A percentile compares a stretch with the other conserved stretches of the same genome.
These are phyloP conservation scores for Smutsia gigantea DNA, from an alignment of 2,797 vertebrate genomes.

Conservation along the genomic window DNA sequence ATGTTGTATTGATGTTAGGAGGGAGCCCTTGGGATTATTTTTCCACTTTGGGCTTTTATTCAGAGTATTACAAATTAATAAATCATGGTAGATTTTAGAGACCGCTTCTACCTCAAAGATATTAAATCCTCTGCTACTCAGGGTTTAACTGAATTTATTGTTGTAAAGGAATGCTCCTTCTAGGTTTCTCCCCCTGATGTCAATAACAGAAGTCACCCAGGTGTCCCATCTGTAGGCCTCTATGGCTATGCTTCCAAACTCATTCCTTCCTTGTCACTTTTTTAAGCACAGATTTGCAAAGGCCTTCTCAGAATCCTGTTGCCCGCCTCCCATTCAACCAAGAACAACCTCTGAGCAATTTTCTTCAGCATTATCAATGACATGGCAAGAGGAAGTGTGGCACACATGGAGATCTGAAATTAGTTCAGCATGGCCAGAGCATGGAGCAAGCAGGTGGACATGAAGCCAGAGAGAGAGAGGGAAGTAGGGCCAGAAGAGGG, in stretches of 20 bases:
- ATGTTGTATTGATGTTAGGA: too few relatives aligned
- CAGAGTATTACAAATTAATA: background rate
- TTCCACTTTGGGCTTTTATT: background rate
- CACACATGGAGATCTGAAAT: background rate
- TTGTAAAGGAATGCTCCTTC: background rate
- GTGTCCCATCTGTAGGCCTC: background rate
- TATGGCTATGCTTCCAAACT: background rate
- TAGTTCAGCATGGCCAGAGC: fast-evolving
- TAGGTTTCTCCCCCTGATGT: background rate
- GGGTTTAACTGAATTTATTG: background rate
- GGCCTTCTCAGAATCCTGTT: background rate
- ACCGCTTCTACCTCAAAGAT: background rate
- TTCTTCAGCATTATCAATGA: background rate
- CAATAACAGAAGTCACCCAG: background rate
- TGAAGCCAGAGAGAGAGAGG: background rate
- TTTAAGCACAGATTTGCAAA: background rate
- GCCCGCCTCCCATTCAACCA: background rate
- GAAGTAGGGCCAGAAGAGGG: background rate
- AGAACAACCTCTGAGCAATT: background rate
- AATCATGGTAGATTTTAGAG: background rate
- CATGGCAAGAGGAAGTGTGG: background rate
- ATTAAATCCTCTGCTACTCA: background rate
- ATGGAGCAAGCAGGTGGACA: fast-evolving
- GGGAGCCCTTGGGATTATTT: background rate
- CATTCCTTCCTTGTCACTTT: background rate